Evolutionary conservation across 2,113 vertebrate genomes (phyloP).

Genomic region (Cyphomyrus plagiostoma): DNA sequence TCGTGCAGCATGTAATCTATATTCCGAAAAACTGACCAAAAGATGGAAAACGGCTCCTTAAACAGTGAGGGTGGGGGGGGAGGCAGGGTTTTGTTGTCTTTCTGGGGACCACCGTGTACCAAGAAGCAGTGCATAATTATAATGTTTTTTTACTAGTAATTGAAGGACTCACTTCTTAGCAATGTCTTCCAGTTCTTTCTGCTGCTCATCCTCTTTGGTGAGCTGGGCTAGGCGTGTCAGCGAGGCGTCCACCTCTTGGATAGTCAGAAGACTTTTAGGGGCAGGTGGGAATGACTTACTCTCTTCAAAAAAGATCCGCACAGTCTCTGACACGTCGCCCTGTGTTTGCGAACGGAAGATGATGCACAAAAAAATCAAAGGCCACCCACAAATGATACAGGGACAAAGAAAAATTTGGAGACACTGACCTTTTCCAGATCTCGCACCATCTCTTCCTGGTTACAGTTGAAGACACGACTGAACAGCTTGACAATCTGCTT

Average conservation of each 20-base stretch:
- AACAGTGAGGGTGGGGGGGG: background rate
- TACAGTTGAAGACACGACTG: constrained; percentile 85
- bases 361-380: background rate
- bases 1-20: background rate
- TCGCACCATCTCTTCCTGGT: constrained; percentile 85
- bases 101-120: background rate
- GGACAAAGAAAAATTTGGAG: background rate
- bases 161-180: constrained; percentile 65
- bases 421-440: constrained; percentile 86
- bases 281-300: constrained; percentile 82
- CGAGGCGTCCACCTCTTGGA: constrained; percentile 88
- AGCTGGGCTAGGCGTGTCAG: constrained; percentile 77
- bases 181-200: constrained; percentile 76
- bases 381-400: background rate
- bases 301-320: constrained; percentile 89
- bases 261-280: constrained; percentile 83
- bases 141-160: background rate
- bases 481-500: constrained; percentile 98
- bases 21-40: background rate
- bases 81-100: background rate
- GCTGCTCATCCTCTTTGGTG: constrained; percentile 96
- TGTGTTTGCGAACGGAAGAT: constrained; percentile 40
- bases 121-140: background rate
- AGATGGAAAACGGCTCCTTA: background rate
- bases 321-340: constrained; percentile 93